Base-by-base conservation (phyloP, 2,113 vertebrate species). In the Pedetes capensis region DNA sequence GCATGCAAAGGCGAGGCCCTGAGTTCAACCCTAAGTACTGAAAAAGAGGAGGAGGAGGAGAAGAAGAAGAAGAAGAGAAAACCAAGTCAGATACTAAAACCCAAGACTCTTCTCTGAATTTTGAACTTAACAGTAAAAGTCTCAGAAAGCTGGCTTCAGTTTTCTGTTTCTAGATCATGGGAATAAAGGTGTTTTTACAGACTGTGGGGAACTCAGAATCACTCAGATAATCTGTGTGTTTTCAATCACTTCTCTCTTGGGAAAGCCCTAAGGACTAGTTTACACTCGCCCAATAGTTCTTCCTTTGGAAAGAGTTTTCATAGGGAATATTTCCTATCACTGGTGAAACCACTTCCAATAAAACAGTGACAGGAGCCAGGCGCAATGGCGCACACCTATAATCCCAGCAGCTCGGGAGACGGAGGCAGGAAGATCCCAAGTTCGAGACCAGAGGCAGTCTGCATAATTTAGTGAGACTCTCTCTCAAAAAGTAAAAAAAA, bases 51-150 rank as follows among this genome's bases (percentile, higher is more conserved):
- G n/a, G n/a, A n/a, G n/a, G n/a, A n/a, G n/a, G n/a, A n/a, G n/a
- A n/a, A n/a, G n/a, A n/a, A n/a, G n/a, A n/a, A n/a, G n/a, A n/a
- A n/a, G n/a, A n/a, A n/a, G n/a, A n/a, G n/a, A n/a, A n/a, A n/a
- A n/a, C n/a, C 80, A 87, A 85, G 69, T 72, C 29, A 71, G 61
- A 86, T 71, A 53, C 25, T 47, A 76, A 13, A 61, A 42, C 18
- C 61, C 29, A 55, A 47, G 34, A 64, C 8, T 29, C 92, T 78
- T 85, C 23, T 61, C 37, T 92, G 63, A 96, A 92, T 11, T 85
- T 64, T 78, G 92, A 95, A 18, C 4, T 61, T 95, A 91, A 37
- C 57, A 57, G 75, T 81, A 64, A 94, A 89, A 89, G 34, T 49
- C 4, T 55, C 87, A 51, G 25, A 69, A 61, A 86, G 17, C 57